Evolutionary conservation across 2,113 vertebrate genomes (phyloP), one percentile per base, ranked within the genome.

Genomic region (Hypomesus transpacificus): DNA sequence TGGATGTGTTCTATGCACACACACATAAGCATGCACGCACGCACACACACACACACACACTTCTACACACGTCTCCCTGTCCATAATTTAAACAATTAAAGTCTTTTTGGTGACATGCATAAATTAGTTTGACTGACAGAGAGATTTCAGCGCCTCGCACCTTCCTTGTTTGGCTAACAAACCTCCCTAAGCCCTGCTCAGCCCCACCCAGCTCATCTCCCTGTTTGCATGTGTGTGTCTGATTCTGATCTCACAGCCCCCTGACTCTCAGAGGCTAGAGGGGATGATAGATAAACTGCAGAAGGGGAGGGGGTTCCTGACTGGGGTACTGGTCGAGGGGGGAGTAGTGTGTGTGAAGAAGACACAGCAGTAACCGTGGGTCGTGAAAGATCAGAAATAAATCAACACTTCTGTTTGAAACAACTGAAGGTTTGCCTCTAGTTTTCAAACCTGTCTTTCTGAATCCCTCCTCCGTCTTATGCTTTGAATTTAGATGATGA

Each of bases 21-120:
- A 60, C 31, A 64, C 56, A 66, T 50, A 18, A 9, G 2, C 60
- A 39, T 58, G 46, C 66, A 61, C 68, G 67, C 76, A 69, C 60
- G 63, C 71, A 77, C 80, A 52, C 70, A 14, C 70, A 65, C 39
- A 75, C 2, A 75, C 58, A 77, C 28, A 69, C 58, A 14, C 72
- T 17, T 20, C 17, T 28, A 70, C 79, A 86, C n/a, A n/a, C n/a
- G 64, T 66, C 80, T 74, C 64, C 66, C 21, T 80, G 65, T 51
- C 54, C 89, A 88, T 88, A 91, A 87, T 90, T 90, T 87, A 85
- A 89, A 68, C 81, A 90, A 89, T 84, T 82, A 84, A 84, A 83
- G 78, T 79, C 8, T 69, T 9, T 82, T 82, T 75, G 52, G 57
- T 69, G 61, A 83, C 69, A 65, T 58, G 78, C 75, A 85, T 79